These are phyloP conservation scores for Neuroterus valhalla DNA, from an alignment of 1,140 invertebrate species.

Conservation along the genomic window DNA sequence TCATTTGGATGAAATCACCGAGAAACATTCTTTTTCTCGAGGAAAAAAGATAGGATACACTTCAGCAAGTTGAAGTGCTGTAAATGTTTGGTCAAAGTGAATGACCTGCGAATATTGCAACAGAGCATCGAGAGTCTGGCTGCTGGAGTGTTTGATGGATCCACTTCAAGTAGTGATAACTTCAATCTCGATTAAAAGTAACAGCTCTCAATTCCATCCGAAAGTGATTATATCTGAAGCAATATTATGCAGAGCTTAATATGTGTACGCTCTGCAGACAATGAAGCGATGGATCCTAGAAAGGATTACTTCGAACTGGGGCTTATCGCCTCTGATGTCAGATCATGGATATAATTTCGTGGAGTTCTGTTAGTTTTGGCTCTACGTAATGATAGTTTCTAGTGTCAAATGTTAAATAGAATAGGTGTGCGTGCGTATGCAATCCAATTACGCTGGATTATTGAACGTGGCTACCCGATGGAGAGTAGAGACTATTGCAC, in stretches of 20 bases:
- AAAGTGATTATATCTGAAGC: neutral
- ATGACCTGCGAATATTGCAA: neutral
- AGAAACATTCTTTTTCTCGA: too few relatives aligned
- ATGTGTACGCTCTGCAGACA: too few relatives aligned
- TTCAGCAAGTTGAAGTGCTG: too few relatives aligned
- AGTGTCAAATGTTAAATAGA: slow-evolving; percentile 48
- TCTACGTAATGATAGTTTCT: slow-evolving; percentile 42
- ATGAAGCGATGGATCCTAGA: too few relatives aligned
- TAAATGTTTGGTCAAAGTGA: neutral
- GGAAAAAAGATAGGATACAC: too few relatives aligned
- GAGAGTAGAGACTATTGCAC: slow-evolving; percentile 46
- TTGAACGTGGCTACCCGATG: slow-evolving; percentile 43
- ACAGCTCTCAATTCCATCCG: neutral
- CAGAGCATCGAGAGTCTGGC: neutral
- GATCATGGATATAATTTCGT: slow-evolving; percentile 5
- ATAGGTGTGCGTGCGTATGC: slow-evolving; percentile 53
- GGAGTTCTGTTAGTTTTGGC: slow-evolving; percentile 23
- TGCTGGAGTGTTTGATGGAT: neutral
- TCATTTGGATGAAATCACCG: too few relatives aligned
- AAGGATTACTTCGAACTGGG: neutral
- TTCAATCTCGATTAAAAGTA: neutral
- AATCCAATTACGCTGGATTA: slow-evolving; percentile 49
- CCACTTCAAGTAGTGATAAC: neutral
- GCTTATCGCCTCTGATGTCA: slow-evolving; percentile 33
- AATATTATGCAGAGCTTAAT: too few relatives aligned